phyloP scores from a whole-genome alignment of 2,797 vertebrate genomes.

The Chelonia mydas region DNA sequence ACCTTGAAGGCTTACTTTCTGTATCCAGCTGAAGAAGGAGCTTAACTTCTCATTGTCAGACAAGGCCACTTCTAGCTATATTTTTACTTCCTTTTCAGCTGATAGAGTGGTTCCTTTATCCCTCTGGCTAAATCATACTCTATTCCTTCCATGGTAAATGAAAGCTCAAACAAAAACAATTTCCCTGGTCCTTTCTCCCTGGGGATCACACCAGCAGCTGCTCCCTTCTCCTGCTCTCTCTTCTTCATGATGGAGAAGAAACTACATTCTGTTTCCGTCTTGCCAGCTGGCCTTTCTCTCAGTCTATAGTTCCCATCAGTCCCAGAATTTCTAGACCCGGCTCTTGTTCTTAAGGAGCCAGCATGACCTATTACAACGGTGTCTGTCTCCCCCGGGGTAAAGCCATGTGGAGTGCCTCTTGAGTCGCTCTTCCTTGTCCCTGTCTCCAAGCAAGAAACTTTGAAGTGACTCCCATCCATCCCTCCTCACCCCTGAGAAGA shows the following conservation, averaged over 20 bases:
- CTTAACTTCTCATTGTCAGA: not conserved
- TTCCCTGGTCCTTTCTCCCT: not conserved
- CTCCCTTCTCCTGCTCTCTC: not conserved
- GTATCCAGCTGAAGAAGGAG: fast-evolving
- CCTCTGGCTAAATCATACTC: not conserved
- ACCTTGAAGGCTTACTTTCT: not conserved
- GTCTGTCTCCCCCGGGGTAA: not conserved
- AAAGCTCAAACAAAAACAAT: not conserved
- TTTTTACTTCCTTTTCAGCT: not conserved
- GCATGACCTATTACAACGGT: not conserved
- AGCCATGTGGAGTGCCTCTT: not conserved
- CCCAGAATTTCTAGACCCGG: not conserved
- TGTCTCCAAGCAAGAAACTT: not conserved
- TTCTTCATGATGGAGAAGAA: not conserved
- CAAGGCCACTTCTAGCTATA: not conserved
- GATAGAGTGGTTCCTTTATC: not conserved
- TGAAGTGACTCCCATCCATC: not conserved
- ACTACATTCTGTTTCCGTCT: not conserved
- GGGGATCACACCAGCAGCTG: not conserved
- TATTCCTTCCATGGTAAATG: not conserved
- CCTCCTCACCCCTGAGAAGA: not conserved
- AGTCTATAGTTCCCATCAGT: not conserved
- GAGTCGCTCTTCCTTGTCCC: not conserved
- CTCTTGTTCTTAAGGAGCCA: not conserved
- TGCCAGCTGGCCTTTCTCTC: not conserved